Evolutionary conservation across 2,888 invertebrate species (phyloP), one percentile per base, ranked within the genome.

Genomic region (Drosophila putrida): DNA sequence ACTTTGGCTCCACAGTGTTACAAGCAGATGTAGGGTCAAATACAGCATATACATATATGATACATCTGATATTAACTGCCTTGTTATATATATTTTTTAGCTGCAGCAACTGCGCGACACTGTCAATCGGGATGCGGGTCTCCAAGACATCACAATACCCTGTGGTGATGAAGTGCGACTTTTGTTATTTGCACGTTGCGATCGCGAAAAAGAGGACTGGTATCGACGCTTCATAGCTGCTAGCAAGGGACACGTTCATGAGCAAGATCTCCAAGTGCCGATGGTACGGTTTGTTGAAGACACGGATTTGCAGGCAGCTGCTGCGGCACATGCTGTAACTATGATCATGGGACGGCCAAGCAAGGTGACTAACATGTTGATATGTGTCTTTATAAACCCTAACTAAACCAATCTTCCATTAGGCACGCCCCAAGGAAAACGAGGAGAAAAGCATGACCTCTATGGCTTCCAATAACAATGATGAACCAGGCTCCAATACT

Each of bases 141-240:
- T 86, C 6, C 71, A 73, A 5, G 88, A 86, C 6, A 82, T 90
- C 2, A 85, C 78, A 0, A 89, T 92, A n/a, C 92, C 92, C 3
- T 91, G 91, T 47, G 92, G 92, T 4, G 92, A 92, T 78, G 92
- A 92, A 78, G 91, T 90, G 35, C 88, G 92, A 39, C 68, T 92
- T 28, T 58, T 92, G 51, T 64, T 92, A 6, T 92, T 92, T 67
- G 88, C 92, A 0, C 89, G 92, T 31, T 89, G 90, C 35, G 91
- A 92, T 70, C 90, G 92, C 13, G 92, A 92, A 70, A 92, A 92
- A 58, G 92, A 92, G 69, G 93, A 92, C 70, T 92, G 92, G 92
- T 92, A 91, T 80, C 89, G 92, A 9, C 90, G 92, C 25, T 92
- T 92, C 68, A 54, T 80, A 0, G 80, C 91, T 2, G 92, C 92